phyloP scores from a whole-genome alignment of 2,797 vertebrate genomes.

The Pyrocephalus nanus region DNA sequence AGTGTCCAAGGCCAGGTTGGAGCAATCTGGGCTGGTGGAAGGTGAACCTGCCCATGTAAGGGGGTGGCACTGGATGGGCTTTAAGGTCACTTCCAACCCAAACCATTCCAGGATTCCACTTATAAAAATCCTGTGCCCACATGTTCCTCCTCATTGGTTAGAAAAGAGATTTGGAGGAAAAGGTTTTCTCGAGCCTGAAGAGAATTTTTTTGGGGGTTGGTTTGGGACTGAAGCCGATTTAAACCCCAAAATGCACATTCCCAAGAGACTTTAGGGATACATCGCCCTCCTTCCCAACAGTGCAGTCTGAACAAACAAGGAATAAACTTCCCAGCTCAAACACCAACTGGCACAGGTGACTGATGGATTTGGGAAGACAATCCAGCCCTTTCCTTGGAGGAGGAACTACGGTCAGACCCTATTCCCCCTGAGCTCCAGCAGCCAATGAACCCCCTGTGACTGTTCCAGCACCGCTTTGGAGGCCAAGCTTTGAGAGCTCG shows the following conservation, averaged over 20 bases:
- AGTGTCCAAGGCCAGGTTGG: not conserved
- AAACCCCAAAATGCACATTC: not conserved
- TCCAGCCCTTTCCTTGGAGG: not conserved
- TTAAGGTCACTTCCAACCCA: not conserved
- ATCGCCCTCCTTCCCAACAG: not conserved
- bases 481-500: not conserved
- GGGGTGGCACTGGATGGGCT: no score
- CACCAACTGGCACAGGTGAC: not conserved
- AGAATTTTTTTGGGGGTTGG: not conserved
- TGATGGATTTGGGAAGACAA: not conserved
- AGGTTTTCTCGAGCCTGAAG: not conserved
- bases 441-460: not conserved
- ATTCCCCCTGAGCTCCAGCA: not conserved
- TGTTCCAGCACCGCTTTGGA: not conserved
- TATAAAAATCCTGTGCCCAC: fast-evolving
- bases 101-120: no score
- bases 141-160: fast-evolving
- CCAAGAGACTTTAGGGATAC: not conserved
- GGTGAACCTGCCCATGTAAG: not conserved
- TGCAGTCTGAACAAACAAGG: not conserved
- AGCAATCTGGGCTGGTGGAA: fast-evolving
- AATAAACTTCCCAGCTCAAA: not conserved
- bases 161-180: not conserved
- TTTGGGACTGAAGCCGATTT: not conserved
- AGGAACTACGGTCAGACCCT: not conserved